These are phyloP conservation scores for Tetramorium parvispinum DNA, from an alignment of 1,140 invertebrate species.

Conservation along the genomic window DNA sequence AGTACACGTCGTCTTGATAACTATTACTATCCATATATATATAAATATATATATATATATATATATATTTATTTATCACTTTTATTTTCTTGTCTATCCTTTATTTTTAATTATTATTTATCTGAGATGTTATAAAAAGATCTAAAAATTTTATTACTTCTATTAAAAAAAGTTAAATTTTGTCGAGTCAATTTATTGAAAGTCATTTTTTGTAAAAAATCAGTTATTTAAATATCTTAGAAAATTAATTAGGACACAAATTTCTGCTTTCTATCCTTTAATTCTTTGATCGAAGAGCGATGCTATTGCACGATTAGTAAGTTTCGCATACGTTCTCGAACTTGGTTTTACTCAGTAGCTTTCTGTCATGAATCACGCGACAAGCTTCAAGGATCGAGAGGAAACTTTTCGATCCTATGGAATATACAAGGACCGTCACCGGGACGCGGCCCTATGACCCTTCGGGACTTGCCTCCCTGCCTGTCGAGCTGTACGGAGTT, in stretches of 20 bases:
- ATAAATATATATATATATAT: too few species aligned
- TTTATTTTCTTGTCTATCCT: background rate
- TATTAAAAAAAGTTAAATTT: background rate
- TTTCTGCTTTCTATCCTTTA: background rate
- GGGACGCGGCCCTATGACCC: conserved; percentile 34
- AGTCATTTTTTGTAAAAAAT: background rate
- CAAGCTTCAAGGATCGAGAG: conserved; percentile 3
- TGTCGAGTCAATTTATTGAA: background rate
- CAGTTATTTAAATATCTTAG: background rate
- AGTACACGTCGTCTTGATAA: background rate
- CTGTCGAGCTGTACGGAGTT: conserved; percentile 35
- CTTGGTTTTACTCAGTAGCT: conserved; percentile 35
- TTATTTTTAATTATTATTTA: conserved; percentile 17
- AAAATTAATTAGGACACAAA: background rate
- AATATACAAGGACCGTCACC: conserved; percentile 60
- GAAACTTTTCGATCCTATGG: conserved; percentile 60
- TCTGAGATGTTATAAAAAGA: background rate
- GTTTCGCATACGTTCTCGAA: conserved; percentile 37
- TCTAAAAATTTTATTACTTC: background rate
- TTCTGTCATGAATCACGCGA: conserved; percentile 4
- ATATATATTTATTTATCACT: background rate
- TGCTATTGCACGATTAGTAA: background rate
- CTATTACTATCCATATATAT: background rate
- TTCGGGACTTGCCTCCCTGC: conserved; percentile 3
- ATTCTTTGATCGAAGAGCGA: background rate